Evolutionary conservation across 2,888 invertebrate genomes (phyloP).

Genomic region (Eilema sororculum): DNA sequence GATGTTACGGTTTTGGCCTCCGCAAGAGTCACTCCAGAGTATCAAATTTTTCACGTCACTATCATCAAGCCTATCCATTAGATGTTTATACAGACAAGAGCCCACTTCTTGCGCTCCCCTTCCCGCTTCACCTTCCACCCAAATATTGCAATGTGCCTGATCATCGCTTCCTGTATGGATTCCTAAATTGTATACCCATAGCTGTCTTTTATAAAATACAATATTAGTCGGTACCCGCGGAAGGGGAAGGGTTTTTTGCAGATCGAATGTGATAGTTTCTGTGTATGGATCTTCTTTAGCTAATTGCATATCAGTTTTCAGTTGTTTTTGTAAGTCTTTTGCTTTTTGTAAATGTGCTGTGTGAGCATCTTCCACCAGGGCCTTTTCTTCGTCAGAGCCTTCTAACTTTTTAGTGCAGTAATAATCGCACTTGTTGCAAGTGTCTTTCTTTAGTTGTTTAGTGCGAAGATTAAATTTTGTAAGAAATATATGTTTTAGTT

Average conservation of each 20-base stretch:
- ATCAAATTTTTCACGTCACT: no score
- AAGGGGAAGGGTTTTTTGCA: constrained; percentile 24
- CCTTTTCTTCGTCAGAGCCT: not conserved
- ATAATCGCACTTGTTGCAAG: not conserved
- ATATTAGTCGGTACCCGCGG: constrained; percentile 30
- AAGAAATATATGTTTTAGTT: constrained; percentile 10
- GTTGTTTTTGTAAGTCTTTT: constrained; percentile 19
- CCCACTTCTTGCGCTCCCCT: no score
- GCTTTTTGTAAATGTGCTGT: constrained; percentile 20
- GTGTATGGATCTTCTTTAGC: constrained; percentile 23
- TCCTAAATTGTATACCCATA: no score
- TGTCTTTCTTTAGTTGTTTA: constrained; percentile 21
- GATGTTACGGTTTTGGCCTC: no score
- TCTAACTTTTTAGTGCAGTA: not conserved
- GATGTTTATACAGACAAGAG: no score
- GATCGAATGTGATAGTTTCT: constrained; percentile 23
- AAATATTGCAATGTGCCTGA: no score
- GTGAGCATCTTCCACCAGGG: constrained; percentile 3
- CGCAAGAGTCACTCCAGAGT: no score
- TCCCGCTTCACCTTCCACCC: no score
- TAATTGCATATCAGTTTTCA: constrained; percentile 21
- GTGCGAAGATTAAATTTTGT: constrained; percentile 24
- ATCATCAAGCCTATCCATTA: no score
- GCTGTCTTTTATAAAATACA: no score
- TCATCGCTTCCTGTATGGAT: no score